A percentile compares a stretch with the other conserved stretches of the same genome.
Evolutionary conservation across 1,140 invertebrate genomes (phyloP).

Genomic region (Cherax quadricarinatus): DNA sequence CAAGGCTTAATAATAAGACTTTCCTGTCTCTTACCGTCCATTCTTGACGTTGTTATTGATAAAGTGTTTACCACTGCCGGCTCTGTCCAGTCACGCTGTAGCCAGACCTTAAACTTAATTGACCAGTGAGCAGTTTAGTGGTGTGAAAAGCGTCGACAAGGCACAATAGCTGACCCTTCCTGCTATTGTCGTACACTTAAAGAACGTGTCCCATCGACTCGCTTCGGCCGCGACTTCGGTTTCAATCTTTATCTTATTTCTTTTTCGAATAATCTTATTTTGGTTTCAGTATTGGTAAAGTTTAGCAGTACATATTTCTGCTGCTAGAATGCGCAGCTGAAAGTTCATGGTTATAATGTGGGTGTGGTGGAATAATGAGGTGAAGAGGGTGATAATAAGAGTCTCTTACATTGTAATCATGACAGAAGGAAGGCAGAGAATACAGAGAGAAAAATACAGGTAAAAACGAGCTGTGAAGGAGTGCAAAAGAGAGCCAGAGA

Average conservation of each 20-base stretch:
- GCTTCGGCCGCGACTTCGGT: background rate
- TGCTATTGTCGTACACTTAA: conserved; percentile 51
- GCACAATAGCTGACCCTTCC: conserved; percentile 48
- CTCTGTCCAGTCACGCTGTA: conserved; percentile 32
- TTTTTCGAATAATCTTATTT: background rate
- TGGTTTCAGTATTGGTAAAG: background rate
- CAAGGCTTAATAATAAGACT: background rate
- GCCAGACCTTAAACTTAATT: conserved; percentile 52
- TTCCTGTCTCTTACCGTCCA: background rate
- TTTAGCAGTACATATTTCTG: too few relatives aligned
- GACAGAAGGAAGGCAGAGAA: too few relatives aligned
- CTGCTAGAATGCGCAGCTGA: too few relatives aligned
- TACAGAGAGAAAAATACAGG: too few relatives aligned
- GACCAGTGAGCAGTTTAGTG: conserved; percentile 54
- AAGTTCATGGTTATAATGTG: too few relatives aligned
- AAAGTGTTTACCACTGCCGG: background rate
- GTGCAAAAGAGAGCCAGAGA: too few relatives aligned
- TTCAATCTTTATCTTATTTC: background rate
- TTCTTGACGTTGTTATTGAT: background rate
- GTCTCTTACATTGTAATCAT: too few relatives aligned
- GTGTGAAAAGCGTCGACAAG: conserved; percentile 30
- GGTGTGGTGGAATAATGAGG: too few relatives aligned
- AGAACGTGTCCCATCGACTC: conserved; percentile 15
- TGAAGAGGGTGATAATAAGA: too few relatives aligned
- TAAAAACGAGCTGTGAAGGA: too few relatives aligned